phyloP scores from a whole-genome alignment of 1,140 invertebrate genomes.

The Ceratina calcarata region DNA sequence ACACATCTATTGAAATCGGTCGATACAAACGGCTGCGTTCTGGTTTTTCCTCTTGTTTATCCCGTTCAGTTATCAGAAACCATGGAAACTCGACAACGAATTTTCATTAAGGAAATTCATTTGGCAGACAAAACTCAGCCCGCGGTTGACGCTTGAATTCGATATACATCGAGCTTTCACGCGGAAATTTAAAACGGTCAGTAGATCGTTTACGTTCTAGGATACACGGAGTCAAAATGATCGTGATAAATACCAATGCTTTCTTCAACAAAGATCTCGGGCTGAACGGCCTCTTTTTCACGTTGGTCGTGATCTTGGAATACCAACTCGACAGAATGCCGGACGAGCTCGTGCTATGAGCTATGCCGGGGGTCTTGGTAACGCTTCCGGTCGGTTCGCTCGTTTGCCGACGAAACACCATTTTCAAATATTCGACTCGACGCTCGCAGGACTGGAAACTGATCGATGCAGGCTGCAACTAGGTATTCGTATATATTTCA shows the following conservation, averaged over 20 bases:
- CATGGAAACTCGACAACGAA: too few relatives aligned
- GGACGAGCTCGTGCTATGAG: conserved; percentile 73
- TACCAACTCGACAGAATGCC: conserved; percentile 78
- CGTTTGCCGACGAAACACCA: conserved; percentile 73
- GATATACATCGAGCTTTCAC: too few relatives aligned
- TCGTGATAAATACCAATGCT: conserved; percentile 70
- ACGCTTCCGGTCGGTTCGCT: conserved; percentile 71
- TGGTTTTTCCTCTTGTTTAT: too few relatives aligned
- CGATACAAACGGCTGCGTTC: too few relatives aligned
- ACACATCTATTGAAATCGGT: too few relatives aligned
- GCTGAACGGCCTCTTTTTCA: conserved; percentile 78
- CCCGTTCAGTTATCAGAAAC: too few relatives aligned
- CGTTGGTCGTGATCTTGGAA: conserved; percentile 77
- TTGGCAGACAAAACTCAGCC: too few relatives aligned
- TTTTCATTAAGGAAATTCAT: too few relatives aligned
- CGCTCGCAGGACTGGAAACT: neutral
- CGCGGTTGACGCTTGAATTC: too few relatives aligned
- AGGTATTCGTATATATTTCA: neutral
- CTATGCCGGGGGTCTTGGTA: conserved; percentile 52
- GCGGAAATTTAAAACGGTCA: neutral
- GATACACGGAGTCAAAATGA: neutral
- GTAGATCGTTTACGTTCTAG: neutral
- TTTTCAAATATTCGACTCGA: conserved; percentile 43
- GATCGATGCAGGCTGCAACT: neutral
- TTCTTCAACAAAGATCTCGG: conserved; percentile 77